Conservation (phyloP, 2,113 vertebrate genomes). For the Pangasianodon hypophthalmus region DNA sequence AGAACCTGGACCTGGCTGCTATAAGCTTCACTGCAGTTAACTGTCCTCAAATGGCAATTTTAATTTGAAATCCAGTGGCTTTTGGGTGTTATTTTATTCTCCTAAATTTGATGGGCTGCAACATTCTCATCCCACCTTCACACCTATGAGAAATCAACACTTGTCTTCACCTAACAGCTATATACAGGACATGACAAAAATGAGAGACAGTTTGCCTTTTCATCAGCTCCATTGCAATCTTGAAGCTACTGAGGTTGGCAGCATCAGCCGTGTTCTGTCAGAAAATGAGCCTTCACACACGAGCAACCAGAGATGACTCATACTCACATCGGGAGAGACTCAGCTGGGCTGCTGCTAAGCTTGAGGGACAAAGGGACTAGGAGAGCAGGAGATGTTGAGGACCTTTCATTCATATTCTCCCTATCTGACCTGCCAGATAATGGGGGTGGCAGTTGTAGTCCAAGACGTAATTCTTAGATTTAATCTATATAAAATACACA, state of each 20-base stretch:
- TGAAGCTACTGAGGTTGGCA: neutral
- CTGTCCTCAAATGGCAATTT: neutral
- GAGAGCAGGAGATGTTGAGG: neutral
- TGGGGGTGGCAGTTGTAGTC: neutral
- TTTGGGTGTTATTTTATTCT: neutral
- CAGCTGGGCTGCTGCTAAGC: neutral
- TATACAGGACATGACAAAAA: neutral
- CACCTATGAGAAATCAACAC: neutral
- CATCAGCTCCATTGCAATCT: neutral
- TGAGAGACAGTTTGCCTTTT: neutral
- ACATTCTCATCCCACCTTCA: neutral
- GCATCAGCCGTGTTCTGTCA: neutral
- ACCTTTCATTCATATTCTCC: neutral
- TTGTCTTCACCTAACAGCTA: neutral
- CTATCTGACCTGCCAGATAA: neutral
- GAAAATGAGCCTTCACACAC: slow-evolving; percentile 20
- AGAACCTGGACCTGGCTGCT: neutral
- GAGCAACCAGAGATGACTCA: slow-evolving; percentile 2
- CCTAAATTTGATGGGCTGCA: neutral
- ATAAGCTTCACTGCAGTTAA: neutral
- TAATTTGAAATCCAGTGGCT: neutral
- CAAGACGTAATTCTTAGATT: neutral
- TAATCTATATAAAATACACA: neutral
- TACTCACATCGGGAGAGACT: neutral
- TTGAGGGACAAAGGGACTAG: neutral